Conservation (phyloP, 2,888 invertebrate species). For the Minunthozetes semirufus region DNA sequence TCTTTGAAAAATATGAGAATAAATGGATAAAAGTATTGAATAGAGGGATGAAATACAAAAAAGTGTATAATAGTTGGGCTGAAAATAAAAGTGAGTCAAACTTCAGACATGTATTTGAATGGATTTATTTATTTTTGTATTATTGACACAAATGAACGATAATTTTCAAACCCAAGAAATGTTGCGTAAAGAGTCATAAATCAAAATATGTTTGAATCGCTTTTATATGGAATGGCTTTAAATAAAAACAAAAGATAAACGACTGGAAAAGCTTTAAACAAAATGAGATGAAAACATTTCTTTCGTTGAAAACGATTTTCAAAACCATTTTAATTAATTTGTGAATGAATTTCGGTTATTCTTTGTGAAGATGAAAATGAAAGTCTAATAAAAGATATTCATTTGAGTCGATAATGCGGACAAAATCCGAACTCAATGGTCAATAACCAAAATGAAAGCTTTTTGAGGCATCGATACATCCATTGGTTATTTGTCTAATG, state of each 20-base stretch:
- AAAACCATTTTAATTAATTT: neutral
- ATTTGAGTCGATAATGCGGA: neutral
- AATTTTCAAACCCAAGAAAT: conserved; percentile 18
- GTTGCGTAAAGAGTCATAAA: conserved; percentile 7
- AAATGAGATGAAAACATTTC: no score
- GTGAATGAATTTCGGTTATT: neutral
- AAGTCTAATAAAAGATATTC: neutral
- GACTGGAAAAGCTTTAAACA: neutral
- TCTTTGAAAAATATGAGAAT: no score
- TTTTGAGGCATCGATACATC: neutral
- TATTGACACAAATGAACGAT: conserved; percentile 23
- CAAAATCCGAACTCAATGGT: neutral
- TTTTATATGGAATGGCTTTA: neutral
- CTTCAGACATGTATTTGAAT: neutral
- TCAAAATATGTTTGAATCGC: neutral
- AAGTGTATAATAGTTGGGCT: no score
- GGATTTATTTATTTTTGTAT: conserved; percentile 5
- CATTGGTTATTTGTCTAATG: neutral
- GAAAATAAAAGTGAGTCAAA: neutral
- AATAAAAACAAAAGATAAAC: neutral
- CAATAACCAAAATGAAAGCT: conserved; percentile 4
- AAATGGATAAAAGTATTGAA: no score
- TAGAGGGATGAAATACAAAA: no score
- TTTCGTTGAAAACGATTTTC: neutral
- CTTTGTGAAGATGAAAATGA: neutral